phyloP scores from a whole-genome alignment of 2,888 invertebrate genomes.

The Micropterix aruncella region DNA sequence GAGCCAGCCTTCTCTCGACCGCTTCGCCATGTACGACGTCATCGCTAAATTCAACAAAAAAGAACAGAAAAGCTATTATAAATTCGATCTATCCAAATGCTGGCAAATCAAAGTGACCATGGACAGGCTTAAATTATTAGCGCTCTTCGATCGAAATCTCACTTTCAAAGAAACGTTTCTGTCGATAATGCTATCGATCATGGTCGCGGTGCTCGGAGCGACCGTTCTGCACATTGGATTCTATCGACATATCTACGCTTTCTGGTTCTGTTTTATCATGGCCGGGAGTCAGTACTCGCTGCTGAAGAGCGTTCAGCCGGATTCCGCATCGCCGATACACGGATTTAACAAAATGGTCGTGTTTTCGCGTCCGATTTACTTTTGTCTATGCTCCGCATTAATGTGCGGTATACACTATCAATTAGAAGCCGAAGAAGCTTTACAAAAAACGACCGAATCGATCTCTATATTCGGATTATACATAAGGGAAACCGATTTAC shows the following conservation, averaged over 20 bases:
- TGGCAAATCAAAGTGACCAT: constrained; percentile 69
- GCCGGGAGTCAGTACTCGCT: constrained; percentile 96
- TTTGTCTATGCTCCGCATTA: constrained; percentile 61
- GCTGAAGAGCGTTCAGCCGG: constrained; percentile 95
- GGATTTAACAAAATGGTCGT: constrained; percentile 92
- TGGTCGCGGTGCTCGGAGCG: constrained; percentile 78
- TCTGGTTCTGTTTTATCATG: constrained; percentile 94
- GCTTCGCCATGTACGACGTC: constrained; percentile 41
- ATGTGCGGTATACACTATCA: constrained; percentile 31
- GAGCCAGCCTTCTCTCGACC: constrained; percentile 32
- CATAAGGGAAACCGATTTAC: constrained; percentile 39
- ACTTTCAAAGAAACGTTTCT: constrained; percentile 69
- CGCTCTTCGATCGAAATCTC: constrained; percentile 85
- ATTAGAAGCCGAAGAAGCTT: constrained; percentile 15
- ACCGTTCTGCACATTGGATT: constrained; percentile 69
- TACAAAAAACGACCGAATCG: constrained; percentile 5
- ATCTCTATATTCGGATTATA: constrained; percentile 33
- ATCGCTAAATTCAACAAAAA: constrained; percentile 37
- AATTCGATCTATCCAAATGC: constrained; percentile 53
- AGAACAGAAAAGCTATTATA: constrained; percentile 54
- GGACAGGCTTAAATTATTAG: constrained; percentile 83
- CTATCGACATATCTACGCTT: constrained; percentile 84
- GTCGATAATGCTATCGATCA: constrained; percentile 68
- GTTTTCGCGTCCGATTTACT: constrained; percentile 89
- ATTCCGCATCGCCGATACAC: constrained; percentile 96